A percentile compares a stretch with the other conserved stretches of the same genome.
These are phyloP conservation scores for Tetranychus truncatus DNA, from an alignment of 2,888 invertebrate genomes.

Conservation along the genomic window DNA sequence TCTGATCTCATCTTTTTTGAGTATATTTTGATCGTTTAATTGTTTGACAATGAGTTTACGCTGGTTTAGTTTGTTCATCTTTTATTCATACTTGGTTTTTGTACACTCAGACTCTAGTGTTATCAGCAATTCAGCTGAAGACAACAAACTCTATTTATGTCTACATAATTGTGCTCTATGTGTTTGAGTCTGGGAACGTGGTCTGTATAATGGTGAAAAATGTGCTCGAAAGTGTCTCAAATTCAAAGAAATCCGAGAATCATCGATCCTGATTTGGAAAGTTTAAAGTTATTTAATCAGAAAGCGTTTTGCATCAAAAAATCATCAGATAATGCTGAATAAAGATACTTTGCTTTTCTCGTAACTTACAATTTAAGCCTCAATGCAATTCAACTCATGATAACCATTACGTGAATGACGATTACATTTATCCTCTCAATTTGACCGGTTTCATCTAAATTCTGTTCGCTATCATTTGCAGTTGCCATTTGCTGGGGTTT, in stretches of 20 bases:
- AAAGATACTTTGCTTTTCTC: not conserved
- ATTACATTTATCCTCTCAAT: too few species aligned
- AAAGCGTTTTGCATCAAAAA: conserved; percentile 9
- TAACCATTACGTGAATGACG: not conserved
- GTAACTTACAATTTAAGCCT: not conserved
- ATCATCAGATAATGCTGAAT: not conserved
- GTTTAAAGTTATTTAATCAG: conserved; percentile 26
- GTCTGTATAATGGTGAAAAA: conserved; percentile 27
- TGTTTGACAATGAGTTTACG: not conserved
- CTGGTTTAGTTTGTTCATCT: not conserved
- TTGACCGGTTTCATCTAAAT: too few species aligned
- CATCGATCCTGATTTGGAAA: conserved; percentile 27
- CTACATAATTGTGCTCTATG: conserved; percentile 28
- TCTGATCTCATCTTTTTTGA: too few species aligned
- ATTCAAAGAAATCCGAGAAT: conserved; percentile 24
- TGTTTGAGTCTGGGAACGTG: conserved; percentile 27
- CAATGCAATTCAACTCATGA: not conserved
- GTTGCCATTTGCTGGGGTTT: too few species aligned
- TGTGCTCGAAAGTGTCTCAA: conserved; percentile 27
- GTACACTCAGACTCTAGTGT: not conserved
- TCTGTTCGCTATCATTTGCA: too few species aligned
- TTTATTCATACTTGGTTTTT: not conserved
- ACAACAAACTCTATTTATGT: conserved; percentile 23
- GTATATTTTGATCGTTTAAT: not conserved
- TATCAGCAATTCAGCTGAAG: not conserved